Evolutionary conservation across 1,140 invertebrate genomes (phyloP).

Genomic region (Habropoda laboriosa): DNA sequence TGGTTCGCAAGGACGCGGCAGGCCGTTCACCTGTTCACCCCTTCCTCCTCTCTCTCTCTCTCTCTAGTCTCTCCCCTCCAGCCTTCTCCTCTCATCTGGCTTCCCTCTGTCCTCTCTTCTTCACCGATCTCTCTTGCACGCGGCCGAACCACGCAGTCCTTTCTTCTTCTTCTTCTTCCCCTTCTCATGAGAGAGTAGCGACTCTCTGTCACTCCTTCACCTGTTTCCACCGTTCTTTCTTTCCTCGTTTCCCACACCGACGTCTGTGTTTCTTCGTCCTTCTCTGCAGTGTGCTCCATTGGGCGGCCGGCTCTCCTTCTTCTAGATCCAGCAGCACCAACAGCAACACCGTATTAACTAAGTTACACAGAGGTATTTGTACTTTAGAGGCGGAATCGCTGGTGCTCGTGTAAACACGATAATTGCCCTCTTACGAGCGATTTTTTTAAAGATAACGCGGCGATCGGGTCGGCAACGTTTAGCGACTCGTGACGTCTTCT

Average conservation of each 20-base stretch:
- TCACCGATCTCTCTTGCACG: constrained; percentile 42
- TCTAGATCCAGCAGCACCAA: constrained; percentile 43
- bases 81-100: constrained; percentile 6
- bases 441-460: too few relatives aligned
- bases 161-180: constrained; percentile 21
- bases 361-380: constrained; percentile 64
- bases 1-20: constrained; percentile 82
- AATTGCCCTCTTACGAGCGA: constrained; percentile 66
- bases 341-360: constrained; percentile 51
- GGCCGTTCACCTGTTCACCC: constrained; percentile 81
- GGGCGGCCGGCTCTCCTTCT: constrained; percentile 9
- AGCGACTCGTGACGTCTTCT: too few relatives aligned
- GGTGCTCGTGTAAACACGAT: constrained; percentile 63
- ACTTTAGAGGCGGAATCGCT: constrained; percentile 53
- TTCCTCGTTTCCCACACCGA: not conserved
- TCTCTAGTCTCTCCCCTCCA: constrained; percentile 35
- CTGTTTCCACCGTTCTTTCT: not conserved
- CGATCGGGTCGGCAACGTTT: too few relatives aligned
- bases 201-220: constrained; percentile 32
- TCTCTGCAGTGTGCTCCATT: not conserved
- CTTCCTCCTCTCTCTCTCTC: constrained; percentile 59
- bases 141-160: constrained; percentile 14
- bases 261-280: too few relatives aligned
- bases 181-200: too few relatives aligned
- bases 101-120: constrained; percentile 34